These are phyloP conservation scores for Drosophila fungiperda DNA, from an alignment of 2,888 invertebrate species.

Conservation along the genomic window DNA sequence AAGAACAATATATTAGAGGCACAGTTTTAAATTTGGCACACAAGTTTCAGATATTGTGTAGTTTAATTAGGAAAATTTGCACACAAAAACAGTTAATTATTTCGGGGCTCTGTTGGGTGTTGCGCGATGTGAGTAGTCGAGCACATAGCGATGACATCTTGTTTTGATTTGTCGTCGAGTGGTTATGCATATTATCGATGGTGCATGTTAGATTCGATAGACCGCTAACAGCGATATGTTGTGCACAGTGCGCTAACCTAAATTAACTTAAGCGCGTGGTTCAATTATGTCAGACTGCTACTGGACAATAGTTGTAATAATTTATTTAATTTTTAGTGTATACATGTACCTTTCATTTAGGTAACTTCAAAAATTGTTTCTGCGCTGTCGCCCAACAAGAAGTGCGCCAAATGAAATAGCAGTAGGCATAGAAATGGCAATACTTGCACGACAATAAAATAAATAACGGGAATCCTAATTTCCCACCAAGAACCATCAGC, in stretches of 20 bases:
- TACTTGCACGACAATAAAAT: slow-evolving; percentile 92
- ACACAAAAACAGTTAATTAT: slow-evolving; percentile 12
- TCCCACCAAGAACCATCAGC: slow-evolving; percentile 98
- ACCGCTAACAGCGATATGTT: slow-evolving; percentile 10
- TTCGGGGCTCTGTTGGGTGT: slow-evolving; percentile 9
- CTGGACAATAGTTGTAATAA: neutral
- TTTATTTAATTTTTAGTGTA: neutral
- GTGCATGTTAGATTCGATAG: neutral
- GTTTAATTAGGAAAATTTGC: slow-evolving; percentile 9
- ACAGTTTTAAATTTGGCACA: slow-evolving; percentile 34
- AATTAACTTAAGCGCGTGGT: neutral
- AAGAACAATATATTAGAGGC: neutral
- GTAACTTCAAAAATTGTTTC: slow-evolving; percentile 7
- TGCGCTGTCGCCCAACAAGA: slow-evolving; percentile 83
- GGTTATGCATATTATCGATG: slow-evolving; percentile 18
- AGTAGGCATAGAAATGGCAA: slow-evolving; percentile 89
- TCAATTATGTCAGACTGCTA: neutral
- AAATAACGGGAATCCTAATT: slow-evolving; percentile 95
- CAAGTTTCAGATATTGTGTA: slow-evolving; percentile 9
- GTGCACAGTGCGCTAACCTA: neutral
- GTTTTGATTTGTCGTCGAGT: neutral
- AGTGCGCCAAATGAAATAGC: slow-evolving; percentile 87
- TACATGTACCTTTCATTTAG: slow-evolving; percentile 19
- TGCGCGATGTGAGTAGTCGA: slow-evolving; percentile 29
- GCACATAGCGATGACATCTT: slow-evolving; percentile 29